Base-by-base conservation (phyloP, 2,113 vertebrate genomes). In the Triplophysa siluroides region DNA sequence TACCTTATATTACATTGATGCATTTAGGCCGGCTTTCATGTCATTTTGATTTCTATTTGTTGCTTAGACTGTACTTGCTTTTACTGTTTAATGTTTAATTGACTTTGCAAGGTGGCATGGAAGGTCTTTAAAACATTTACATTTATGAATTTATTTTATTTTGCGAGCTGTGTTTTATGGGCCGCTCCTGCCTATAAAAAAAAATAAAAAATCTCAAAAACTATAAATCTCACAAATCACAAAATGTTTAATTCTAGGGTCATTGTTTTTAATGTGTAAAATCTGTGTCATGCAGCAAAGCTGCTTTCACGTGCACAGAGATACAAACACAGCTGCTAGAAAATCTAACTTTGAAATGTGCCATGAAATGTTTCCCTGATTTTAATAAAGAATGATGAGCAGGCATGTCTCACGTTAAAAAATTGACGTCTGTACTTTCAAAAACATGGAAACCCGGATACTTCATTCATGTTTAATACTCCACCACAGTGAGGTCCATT, bases 261-360 rank as follows among this genome's bases (percentile, higher is more conserved):
- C 4, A 52, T 52, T 52, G 14, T 52, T 26, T 26, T 26, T 52
- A 14, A 52, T 52, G 50, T 47, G 45, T 47, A 47, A 52, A 52
- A 5, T 14, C 50, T 52, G 3, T 52, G 47, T 69, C 8, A 9
- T 69, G 7, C 45, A 18, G 43, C 41, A 50, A 47, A 68, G 3
- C 41, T 7, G 8, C 33, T 38, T 38, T 29, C 29, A 29, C 3
- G 29, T 29, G 3, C 3, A 29, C 29, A 29, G 29, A 29, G 29
- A 60, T 60, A 21, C 70, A 73, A 41, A 60, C 29, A 73, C 29
- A 73, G 54, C 54, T 58, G 29, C n/a, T 41, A 6, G 19, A 72
- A 72, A 38, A 16, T 71, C 2, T 1, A 58, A 9, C 54, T 52
- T 13, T 52, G 50, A 58, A 45, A 23, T 23, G 12, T 6, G 8